Percentiles rank a stretch among this genome's conserved stretches.
Conservation (phyloP, 1,140 invertebrate species). For the Drosophila kikkawai region DNA sequence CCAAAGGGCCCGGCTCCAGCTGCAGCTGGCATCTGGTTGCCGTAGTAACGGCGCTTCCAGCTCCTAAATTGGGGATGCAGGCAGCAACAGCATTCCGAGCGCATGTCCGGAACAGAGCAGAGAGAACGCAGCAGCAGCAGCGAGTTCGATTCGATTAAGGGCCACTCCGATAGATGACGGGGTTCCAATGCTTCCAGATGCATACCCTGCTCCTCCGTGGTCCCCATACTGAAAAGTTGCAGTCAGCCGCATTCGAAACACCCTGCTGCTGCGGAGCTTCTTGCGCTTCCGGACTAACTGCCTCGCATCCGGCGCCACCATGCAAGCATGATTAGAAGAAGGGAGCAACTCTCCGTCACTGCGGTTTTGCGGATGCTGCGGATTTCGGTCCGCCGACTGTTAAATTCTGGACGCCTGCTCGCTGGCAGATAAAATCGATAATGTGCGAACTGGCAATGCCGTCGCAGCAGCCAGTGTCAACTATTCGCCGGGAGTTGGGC, state of each 20-base stretch:
- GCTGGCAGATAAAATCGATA: slow-evolving; percentile 77
- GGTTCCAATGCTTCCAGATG: slow-evolving; percentile 53
- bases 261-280: slow-evolving; percentile 28
- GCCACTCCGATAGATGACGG: slow-evolving; percentile 26
- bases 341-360: slow-evolving; percentile 22
- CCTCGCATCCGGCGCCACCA: slow-evolving; percentile 47
- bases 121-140: slow-evolving; percentile 20
- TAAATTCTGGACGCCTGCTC: slow-evolving; percentile 58
- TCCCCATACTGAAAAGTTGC: neutral
- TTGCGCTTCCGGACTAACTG: slow-evolving; percentile 46
- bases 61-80: slow-evolving; percentile 45
- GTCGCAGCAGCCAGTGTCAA: slow-evolving; percentile 2
- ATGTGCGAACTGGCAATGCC: slow-evolving; percentile 69
- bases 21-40: slow-evolving; percentile 14
- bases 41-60: slow-evolving; percentile 38
- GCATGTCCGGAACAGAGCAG: slow-evolving; percentile 64
- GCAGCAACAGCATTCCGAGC: slow-evolving; percentile 44
- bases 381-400: slow-evolving; percentile 23
- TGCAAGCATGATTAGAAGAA: slow-evolving; percentile 61
- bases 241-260: slow-evolving; percentile 4
- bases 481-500: slow-evolving; percentile 22
- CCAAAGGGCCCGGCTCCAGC: neutral
- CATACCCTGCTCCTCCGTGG: neutral
- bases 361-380: slow-evolving; percentile 6
- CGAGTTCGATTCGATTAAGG: slow-evolving; percentile 61